These are phyloP conservation scores for Rhabditoides inermis DNA, from an alignment of 2,888 invertebrate genomes.

Conservation along the genomic window DNA sequence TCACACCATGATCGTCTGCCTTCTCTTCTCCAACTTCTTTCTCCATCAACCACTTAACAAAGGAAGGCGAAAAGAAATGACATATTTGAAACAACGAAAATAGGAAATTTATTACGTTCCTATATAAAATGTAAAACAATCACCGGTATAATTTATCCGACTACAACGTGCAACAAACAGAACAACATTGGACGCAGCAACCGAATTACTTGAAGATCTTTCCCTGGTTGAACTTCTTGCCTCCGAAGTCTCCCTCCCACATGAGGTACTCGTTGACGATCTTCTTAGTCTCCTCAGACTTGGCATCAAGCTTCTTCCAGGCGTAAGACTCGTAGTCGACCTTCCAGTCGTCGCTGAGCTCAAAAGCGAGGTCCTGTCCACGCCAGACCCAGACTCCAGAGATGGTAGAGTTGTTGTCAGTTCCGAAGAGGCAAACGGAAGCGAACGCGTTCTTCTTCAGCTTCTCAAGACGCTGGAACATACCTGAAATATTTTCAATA, in stretches of 20 bases:
- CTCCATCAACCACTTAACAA: conserved; percentile 1
- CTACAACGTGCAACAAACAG: not conserved
- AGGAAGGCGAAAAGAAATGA: too few relatives aligned
- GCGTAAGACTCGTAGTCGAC: conserved; percentile 90
- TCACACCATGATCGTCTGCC: not conserved
- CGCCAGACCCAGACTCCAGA: conserved; percentile 97
- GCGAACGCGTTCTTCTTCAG: conserved; percentile 93
- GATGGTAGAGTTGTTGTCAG: conserved; percentile 81
- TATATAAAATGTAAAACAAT: too few relatives aligned
- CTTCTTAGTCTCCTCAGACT: conserved; percentile 64
- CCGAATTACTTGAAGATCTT: conserved; percentile 83
- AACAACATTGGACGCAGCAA: not conserved
- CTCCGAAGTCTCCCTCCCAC: conserved; percentile 68
- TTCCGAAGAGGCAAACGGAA: conserved; percentile 83
- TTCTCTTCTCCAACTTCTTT: not conserved
- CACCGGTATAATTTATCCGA: too few relatives aligned
- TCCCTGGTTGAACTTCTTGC: conserved; percentile 91
- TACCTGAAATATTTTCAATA: conserved; percentile 61
- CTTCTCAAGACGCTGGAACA: conserved; percentile 96
- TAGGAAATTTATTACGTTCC: too few relatives aligned
- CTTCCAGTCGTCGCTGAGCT: conserved; percentile 57
- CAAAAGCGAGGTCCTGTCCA: conserved; percentile 83
- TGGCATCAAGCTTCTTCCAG: conserved; percentile 85
- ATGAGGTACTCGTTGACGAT: conserved; percentile 48
- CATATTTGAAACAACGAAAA: too few relatives aligned